Conservation (phyloP, 2,888 invertebrate species). For the Himalopsyche tibetana region DNA sequence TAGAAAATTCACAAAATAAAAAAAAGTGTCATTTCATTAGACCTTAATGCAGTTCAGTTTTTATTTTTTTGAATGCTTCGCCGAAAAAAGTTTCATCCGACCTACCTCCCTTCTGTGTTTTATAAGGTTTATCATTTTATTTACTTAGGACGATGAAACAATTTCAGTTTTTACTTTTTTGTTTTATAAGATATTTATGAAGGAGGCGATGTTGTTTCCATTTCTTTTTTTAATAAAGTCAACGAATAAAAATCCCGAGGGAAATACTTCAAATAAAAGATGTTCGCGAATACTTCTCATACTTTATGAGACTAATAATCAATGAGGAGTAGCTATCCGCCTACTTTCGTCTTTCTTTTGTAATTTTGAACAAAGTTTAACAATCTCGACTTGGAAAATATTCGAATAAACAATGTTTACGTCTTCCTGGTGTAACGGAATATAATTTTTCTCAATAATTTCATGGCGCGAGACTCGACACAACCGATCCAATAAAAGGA, state of each 20-base stretch:
- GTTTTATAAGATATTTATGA: slow-evolving; percentile 21
- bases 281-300: slow-evolving; percentile 10
- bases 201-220: slow-evolving; percentile 23
- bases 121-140: slow-evolving; percentile 34
- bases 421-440: background rate
- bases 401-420: slow-evolving; percentile 9
- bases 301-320: slow-evolving; percentile 30
- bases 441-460: slow-evolving; percentile 15
- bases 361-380: slow-evolving; percentile 29
- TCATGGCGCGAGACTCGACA: background rate
- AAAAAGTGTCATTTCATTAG: background rate
- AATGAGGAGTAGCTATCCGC: background rate
- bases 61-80: background rate
- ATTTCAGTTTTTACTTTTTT: slow-evolving; percentile 2
- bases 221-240: slow-evolving; percentile 28
- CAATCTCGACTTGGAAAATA: background rate
- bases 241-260: slow-evolving; percentile 19
- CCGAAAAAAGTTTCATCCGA: background rate
- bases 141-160: slow-evolving; percentile 34
- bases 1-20: background rate
- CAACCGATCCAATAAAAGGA: slow-evolving; percentile 8
- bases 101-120: background rate
- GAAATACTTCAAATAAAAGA: slow-evolving; percentile 34
- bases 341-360: background rate
- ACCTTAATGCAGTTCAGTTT: background rate